Base-by-base conservation (phyloP, 2,797 vertebrate species). In the Alosa sapidissima region DNA sequence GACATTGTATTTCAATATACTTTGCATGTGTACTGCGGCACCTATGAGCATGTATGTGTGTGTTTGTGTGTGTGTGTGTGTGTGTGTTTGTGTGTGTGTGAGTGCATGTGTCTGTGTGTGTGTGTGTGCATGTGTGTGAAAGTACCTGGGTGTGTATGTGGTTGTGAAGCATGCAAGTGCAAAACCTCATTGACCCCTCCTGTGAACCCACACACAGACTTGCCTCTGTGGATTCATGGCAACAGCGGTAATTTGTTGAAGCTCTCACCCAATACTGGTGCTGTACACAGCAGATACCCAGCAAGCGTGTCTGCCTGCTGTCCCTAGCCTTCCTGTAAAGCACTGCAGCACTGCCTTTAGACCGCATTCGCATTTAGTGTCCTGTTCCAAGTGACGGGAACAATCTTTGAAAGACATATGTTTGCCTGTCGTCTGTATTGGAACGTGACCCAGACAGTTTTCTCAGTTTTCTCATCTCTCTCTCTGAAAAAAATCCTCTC, bases 351-450 rank as follows among this genome's bases (percentile, higher is more conserved):
- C 13, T 16, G 0, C 33, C 68, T 75, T 14, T 41, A 75, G 68
- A 45, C 68, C 36, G 5, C 41, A 78, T 47, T 47, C 21, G 8
- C 72, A 78, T 78, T 47, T 41, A 45, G 14, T 78, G 72, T 47
- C 72, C 72, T 21, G 36, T 36, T 47, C 36, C 72, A 45, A 75
- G 33, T 72, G 33, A 75, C 36, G 36, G 68, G 33, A 75, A 14
- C 33, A 41, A 41, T 75, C 68, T 75, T 45, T 75, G 68, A 45
- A 41, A 75, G 68, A 75, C 13, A 75, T 75, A 75, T 78, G 72
- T 36, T n/a, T 21, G 4, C 72, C 72, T 19, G 72, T 45, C 68
- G 68, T 14, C 36, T 75, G 68, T 19, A 75, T 78, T 41, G 21
- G 16, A 45, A 7, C 72, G 36, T 47, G 19, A 78, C 21, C 16